Conservation (phyloP, 2,888 invertebrate genomes). For the Cryptocheilus praepositus region DNA sequence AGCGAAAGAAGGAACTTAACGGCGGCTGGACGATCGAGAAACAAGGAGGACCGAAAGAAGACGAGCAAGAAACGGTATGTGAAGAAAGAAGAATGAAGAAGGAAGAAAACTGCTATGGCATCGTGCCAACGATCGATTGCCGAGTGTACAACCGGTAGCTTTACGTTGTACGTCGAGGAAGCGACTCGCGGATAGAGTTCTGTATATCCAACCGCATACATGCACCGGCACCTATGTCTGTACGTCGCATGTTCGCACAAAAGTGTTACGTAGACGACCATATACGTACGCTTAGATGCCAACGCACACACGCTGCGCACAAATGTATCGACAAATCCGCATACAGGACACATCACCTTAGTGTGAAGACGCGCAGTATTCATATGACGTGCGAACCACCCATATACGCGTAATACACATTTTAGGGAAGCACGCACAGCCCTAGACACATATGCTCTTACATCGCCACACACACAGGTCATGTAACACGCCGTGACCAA, state of each 20-base stretch:
- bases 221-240: background rate
- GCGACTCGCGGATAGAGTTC: slow-evolving; percentile 30
- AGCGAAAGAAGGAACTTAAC: background rate
- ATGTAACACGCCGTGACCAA: no score
- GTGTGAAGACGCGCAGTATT: no score
- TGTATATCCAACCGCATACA: no score
- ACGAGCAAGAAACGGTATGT: slow-evolving; percentile 23
- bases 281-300: background rate
- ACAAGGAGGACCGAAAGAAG: slow-evolving; percentile 7
- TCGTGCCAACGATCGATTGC: slow-evolving; percentile 57
- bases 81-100: slow-evolving; percentile 33
- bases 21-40: background rate
- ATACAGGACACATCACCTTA: no score
- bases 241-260: slow-evolving; percentile 21
- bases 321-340: no score
- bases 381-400: no score
- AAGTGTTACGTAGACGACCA: background rate
- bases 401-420: no score
- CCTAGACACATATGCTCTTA: no score
- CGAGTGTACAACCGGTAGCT: slow-evolving; percentile 31
- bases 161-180: slow-evolving; percentile 39
- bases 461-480: no score
- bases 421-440: no score
- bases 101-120: slow-evolving; percentile 41
- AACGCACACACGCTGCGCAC: slow-evolving; percentile 13